phyloP scores from a whole-genome alignment of 1,140 invertebrate species.

The Aphelenchoides fujianensis region DNA sequence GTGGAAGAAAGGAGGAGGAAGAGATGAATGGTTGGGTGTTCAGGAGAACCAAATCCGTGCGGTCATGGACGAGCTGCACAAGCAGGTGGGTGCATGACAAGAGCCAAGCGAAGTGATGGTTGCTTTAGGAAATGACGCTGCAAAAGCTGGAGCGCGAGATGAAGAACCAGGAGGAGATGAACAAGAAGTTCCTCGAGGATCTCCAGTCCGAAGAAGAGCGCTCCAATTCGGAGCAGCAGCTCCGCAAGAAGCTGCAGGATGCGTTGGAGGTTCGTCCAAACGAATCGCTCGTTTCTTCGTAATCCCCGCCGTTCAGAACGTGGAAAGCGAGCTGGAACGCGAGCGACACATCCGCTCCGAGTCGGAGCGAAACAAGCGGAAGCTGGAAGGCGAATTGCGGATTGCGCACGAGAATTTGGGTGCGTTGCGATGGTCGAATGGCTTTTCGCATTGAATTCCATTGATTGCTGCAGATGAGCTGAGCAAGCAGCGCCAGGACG shows the following conservation, averaged over 20 bases:
- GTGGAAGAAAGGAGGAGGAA: slow-evolving; percentile 76
- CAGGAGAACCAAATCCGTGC: slow-evolving; percentile 98
- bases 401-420: slow-evolving; percentile 47
- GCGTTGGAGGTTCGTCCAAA: slow-evolving; percentile 82
- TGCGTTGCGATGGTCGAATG: slow-evolving; percentile 91
- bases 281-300: slow-evolving; percentile 18
- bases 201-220: slow-evolving; percentile 97
- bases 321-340: slow-evolving; percentile 93
- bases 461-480: slow-evolving; percentile 69
- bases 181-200: slow-evolving; percentile 91
- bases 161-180: slow-evolving; percentile 85
- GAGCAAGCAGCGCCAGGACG: slow-evolving; percentile 66
- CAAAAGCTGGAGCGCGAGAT: slow-evolving; percentile 98
- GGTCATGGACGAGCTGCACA: slow-evolving; percentile 96
- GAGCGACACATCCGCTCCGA: slow-evolving; percentile 97
- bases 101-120: background rate
- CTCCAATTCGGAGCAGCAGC: slow-evolving; percentile 95
- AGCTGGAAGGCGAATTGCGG: slow-evolving; percentile 70
- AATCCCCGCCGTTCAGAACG: slow-evolving; percentile 33
- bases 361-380: slow-evolving; percentile 93
- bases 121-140: slow-evolving; percentile 90
- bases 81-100: slow-evolving; percentile 66
- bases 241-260: slow-evolving; percentile 94
- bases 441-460: background rate
- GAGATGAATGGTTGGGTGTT: no score